Evolutionary conservation across 2,113 vertebrate genomes (phyloP).

Genomic region (Erythrolamprus reginae): DNA sequence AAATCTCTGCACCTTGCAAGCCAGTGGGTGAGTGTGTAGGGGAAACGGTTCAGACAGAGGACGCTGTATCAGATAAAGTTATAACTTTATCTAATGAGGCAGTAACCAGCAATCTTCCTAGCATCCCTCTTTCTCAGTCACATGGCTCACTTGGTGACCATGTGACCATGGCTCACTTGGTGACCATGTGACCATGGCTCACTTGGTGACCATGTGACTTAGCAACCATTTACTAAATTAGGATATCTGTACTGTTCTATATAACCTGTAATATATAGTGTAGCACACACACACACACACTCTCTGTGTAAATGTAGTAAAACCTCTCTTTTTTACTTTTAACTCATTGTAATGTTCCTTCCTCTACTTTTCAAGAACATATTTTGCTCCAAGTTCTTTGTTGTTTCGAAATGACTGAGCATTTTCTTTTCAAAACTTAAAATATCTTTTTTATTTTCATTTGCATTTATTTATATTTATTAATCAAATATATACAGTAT

Average conservation of each 20-base stretch:
- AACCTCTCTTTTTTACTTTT: neutral
- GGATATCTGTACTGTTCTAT: neutral
- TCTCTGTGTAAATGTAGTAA: neutral
- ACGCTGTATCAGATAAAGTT: neutral
- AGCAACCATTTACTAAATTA: neutral
- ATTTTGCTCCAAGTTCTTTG: neutral
- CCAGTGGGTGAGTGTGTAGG: neutral
- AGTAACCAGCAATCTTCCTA: neutral
- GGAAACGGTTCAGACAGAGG: neutral
- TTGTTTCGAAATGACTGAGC: neutral
- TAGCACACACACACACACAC: no score
- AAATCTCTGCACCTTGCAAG: neutral
- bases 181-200: no score
- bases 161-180: no score
- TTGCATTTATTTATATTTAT: neutral
- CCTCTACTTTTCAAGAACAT: neutral
- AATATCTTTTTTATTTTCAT: neutral
- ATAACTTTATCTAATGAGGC: neutral
- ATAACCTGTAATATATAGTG: neutral
- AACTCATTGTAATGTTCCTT: neutral
- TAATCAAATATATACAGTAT: neutral
- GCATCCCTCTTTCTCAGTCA: neutral
- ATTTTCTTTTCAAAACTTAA: neutral
- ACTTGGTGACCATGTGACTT: neutral
- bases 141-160: no score